Percentiles rank a stretch among this genome's conserved stretches.
phyloP scores from a whole-genome alignment of 2,113 vertebrate genomes.

The Apteryx owenii region DNA sequence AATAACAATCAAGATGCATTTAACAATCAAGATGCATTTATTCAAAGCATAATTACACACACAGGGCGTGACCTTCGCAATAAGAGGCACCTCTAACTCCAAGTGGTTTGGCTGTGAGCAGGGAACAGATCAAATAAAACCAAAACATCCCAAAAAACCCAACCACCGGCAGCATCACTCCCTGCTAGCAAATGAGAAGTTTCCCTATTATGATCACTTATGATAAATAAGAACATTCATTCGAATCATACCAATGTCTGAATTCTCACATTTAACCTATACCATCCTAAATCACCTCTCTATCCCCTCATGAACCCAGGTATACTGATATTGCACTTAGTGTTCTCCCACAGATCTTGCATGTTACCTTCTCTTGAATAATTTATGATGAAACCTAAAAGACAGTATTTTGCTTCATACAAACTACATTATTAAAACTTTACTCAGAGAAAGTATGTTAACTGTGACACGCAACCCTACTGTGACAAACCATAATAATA shows the following conservation, averaged over 20 bases:
- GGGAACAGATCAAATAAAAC: neutral
- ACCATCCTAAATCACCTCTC: neutral
- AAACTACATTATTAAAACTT: neutral
- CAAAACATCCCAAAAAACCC: neutral
- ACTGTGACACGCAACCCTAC: neutral
- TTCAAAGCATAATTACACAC: constrained; percentile 35
- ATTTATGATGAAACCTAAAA: neutral
- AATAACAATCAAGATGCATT: constrained; percentile 52
- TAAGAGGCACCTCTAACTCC: constrained; percentile 28
- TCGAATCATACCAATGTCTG: neutral
- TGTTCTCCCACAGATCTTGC: neutral
- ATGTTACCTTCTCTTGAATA: neutral
- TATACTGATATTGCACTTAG: neutral
- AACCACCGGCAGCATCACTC: neutral
- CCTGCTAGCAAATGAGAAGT: neutral
- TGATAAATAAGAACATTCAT: neutral
- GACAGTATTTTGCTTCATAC: neutral
- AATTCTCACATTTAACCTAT: neutral
- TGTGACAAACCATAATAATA: neutral
- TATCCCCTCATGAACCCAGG: neutral
- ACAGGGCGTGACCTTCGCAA: constrained; percentile 39
- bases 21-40: constrained; percentile 51
- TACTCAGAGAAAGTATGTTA: too few relatives aligned
- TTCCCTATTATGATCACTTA: neutral
- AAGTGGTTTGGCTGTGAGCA: neutral